Conservation (phyloP, 2,797 vertebrate genomes). For the Anableps anableps region DNA sequence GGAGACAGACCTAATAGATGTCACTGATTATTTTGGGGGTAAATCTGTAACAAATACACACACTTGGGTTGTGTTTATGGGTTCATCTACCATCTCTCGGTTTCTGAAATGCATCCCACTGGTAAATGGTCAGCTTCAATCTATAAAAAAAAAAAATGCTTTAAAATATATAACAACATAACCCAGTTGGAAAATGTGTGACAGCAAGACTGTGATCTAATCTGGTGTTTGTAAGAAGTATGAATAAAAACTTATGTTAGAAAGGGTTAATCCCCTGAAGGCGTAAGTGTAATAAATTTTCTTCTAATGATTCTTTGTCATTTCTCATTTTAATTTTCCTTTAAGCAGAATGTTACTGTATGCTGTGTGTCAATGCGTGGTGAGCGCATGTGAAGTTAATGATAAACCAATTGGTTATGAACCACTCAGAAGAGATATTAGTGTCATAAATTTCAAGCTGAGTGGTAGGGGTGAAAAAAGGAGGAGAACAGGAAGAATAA, state of each 20-base stretch:
- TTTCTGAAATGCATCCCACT: background rate
- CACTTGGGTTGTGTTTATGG: conserved; percentile 19
- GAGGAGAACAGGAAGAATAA: conserved; percentile 1
- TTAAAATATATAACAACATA: conserved; percentile 12
- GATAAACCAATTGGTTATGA: conserved; percentile 67
- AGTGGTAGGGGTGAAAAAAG: conserved; percentile 25
- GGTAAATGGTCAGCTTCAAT: background rate
- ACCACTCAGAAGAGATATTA: conserved; percentile 61
- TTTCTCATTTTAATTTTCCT: conserved; percentile 44
- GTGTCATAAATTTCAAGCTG: conserved; percentile 64
- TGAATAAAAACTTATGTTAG: background rate
- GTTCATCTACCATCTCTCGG: conserved; percentile 12
- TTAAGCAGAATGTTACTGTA: conserved; percentile 30
- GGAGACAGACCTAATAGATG: conserved; percentile 27
- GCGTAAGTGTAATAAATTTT: conserved; percentile 37
- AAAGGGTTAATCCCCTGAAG: conserved; percentile 13
- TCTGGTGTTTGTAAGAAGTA: conserved; percentile 14
- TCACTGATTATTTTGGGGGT: conserved; percentile 41
- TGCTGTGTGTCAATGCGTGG: conserved; percentile 33
- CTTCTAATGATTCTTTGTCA: conserved; percentile 51
- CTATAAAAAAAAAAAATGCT: background rate
- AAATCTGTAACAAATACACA: conserved; percentile 20
- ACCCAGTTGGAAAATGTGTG: conserved; percentile 5
- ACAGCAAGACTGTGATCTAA: conserved; percentile 21
- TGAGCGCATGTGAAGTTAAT: conserved; percentile 49